Conservation (phyloP, 2,797 vertebrate species). For the Spondyliosoma cantharus region DNA sequence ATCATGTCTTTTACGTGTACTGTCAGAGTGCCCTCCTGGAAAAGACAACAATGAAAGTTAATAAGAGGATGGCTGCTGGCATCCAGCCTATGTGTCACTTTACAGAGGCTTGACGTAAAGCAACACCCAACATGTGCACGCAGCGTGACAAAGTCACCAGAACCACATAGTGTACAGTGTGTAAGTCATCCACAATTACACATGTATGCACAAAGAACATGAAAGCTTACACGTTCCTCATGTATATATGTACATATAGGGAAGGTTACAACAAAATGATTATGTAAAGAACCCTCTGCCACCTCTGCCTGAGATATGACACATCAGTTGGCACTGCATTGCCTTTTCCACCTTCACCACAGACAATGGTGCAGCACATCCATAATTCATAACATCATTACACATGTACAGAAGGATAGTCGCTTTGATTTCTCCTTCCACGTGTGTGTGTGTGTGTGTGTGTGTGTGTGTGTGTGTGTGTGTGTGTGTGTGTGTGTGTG, state of each 20-base stretch:
- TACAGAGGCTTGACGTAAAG: conserved; percentile 43
- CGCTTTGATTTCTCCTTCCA: conserved; percentile 54
- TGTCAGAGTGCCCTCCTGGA: conserved; percentile 57
- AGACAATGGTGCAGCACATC: conserved; percentile 72
- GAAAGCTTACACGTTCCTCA: not conserved
- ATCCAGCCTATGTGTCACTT: conserved; percentile 62
- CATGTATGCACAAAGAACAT: not conserved
- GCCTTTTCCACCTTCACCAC: conserved; percentile 59
- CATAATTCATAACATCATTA: conserved; percentile 79
- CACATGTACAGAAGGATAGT: conserved; percentile 56
- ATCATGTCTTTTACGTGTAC: conserved; percentile 55
- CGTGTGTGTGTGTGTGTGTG: conserved; percentile 16
- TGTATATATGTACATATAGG: not conserved
- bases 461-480: conserved; percentile 13
- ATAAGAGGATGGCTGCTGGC: conserved; percentile 70
- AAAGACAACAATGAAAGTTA: conserved; percentile 68
- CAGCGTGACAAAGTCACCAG: conserved; percentile 36
- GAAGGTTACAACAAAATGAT: not conserved
- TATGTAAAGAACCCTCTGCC: not conserved
- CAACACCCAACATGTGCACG: conserved; percentile 35
- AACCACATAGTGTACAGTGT: not conserved
- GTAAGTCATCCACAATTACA: not conserved
- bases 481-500: conserved; percentile 22
- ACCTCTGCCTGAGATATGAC: conserved; percentile 25
- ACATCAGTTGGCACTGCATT: conserved; percentile 52